Base-by-base conservation (phyloP, 1,140 invertebrate genomes). In the Choristoneura fumiferana region DNA sequence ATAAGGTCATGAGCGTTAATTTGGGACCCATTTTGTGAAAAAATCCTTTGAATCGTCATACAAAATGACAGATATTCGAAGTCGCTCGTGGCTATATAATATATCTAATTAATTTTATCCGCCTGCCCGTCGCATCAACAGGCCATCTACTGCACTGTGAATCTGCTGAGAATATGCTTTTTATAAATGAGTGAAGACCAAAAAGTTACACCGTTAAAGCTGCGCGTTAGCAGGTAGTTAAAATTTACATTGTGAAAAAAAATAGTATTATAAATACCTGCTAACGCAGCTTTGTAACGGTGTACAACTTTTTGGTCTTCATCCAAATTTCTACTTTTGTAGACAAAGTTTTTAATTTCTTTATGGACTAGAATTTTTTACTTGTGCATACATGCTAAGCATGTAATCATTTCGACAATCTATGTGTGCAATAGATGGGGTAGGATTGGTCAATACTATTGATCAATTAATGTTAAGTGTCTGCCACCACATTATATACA, bases 341-440 rank as follows among this genome's bases (percentile, higher is more conserved):
- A 49, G 43, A 49, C 17, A 49, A 22, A 49, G 10, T 49, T 22
- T 49, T 49, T 49, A 22, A 29, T 49, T 49, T 22, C 43, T 49
- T 49, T 18, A 49, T 22, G 43, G 22, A 49, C 43, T 49, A 49
- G 43, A 22, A 22, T n/a, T 49, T 49, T 49, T 12, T 29, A 49
- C 43, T 22, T 17, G 22, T 49, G 22, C 43, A 22, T 49, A n/a
- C 43, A 49, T 49, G 43, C 43, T 49, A 12, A 22, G 43, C 43
- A 49, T 49, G 43, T 22, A 49, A 49, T 29, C 17, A 22, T 22
- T 49, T 29, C 22, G 36, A 53, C n/a, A 61, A 70, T 72, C 63
- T 71, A 63, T 67, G 61, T 63, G 69, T 75, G 73, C 67, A 71
- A 75, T 69, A 63, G 55, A 52, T 58, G 22, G 17, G 18, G 35